Evolutionary conservation across 2,888 invertebrate genomes (phyloP), one percentile per base, ranked within the genome.

Genomic region (Ophioninae sp.): DNA sequence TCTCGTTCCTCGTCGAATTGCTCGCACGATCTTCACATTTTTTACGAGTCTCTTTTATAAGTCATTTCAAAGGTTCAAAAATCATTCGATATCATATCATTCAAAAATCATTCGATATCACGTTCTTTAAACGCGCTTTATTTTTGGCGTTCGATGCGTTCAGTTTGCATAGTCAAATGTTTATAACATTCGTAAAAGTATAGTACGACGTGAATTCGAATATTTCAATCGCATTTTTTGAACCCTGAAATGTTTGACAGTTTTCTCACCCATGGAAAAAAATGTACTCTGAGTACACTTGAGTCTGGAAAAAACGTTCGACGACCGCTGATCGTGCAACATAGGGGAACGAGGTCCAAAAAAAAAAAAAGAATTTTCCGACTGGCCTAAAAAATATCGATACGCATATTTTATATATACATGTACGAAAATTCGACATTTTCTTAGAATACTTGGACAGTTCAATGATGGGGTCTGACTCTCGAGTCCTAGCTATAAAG

Each of bases 391-490:
- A 10, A 23, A 74, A 65, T 75, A 65, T 39, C 13, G 44, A 74
- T 65, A 68, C 63, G 71, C 78, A 71, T 83, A 69, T 81, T 30
- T 63, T 76, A 81, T 71, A 78, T 80, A 82, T 73, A 81, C 77
- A 73, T 65, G 61, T 75, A 79, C 80, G 65, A 67, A 58, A 81
- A 75, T 80, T 84, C 68, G 80, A 85, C 61, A 84, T 81, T 87
- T 85, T 79, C 82, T 85, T 86, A 85, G 86, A 90, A 88, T 89
- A 89, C 87, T 88, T 88, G n/a, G 85, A 84, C 81, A 81, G 85
- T 87, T 88, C 86, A 87, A 87, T 88, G 82, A 86, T 72, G 68
- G 73, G 63, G 82, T 83, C 87, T 81, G 83, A 87, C 86, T 87
- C 64, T 81, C 63, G 85, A 86, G 86, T 88, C 73, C 87, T 87